Evolutionary conservation across 1,140 invertebrate species (phyloP), one percentile per base, ranked within the genome.

Genomic region (Pseudomyrmex pallidus): DNA sequence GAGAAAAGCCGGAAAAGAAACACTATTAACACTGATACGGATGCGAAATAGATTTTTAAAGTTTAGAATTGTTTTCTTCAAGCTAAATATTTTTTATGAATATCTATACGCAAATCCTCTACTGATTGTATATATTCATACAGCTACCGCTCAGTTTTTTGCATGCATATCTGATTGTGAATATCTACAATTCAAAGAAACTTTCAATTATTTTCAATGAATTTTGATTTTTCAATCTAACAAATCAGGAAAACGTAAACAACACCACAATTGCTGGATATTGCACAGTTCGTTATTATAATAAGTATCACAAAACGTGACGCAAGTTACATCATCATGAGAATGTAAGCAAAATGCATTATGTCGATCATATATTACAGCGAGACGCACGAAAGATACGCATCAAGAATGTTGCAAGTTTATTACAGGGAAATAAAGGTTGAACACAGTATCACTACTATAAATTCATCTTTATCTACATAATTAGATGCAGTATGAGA

Each of bases 331-430:
- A 20, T 66, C 64, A 66, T 66, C 44, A 66, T 66, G 20, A 5
- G 64, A 17, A 20, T 20, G 57, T 52, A 52, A 61, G 17, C 9
- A 44, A 20, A 66, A 66, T 66, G 44, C 44, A 44, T 66, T 20
- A 20, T 66, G 64, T 48, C 64, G 64, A 17, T n/a, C 44, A 13
- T 66, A 48, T 66, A 17, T 66, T 66, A 66, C 20, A 66, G n/a
- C 17, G 17, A 20, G 48, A 20, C 22, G 20, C 20, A 50, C 10
- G 64, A 17, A 20, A 48, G 44, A 66, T 66, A 66, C n/a, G 17
- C 4, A 66, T 66, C 64, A 48, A 9, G 10, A 66, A 66, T 66
- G 17, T 66, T 66, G 17, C 48, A 66, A 66, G 44, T n/a, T 66
- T 35, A 35, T 35, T 46, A 4, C 64, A 1, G 44, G 10, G 44